Conservation (phyloP, 2,888 invertebrate species). For the Dendrolimus pini region DNA sequence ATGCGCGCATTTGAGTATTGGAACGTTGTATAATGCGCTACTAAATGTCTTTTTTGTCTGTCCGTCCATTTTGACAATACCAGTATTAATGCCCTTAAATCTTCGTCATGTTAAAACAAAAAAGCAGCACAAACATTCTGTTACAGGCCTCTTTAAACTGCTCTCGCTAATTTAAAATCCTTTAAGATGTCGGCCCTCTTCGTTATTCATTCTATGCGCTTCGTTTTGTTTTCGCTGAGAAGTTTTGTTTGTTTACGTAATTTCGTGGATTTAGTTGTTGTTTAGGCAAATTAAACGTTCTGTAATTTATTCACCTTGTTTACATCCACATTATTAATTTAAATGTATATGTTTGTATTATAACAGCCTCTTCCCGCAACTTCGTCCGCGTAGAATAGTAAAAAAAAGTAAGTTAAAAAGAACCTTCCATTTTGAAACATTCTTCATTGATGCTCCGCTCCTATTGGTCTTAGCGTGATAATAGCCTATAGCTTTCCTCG, state of each 20-base stretch:
- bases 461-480: no score
- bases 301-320: no score
- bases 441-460: no score
- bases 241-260: neutral
- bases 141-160: neutral
- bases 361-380: no score
- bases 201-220: neutral
- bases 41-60: slow-evolving; percentile 38
- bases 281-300: neutral
- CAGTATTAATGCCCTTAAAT: slow-evolving; percentile 32
- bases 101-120: slow-evolving; percentile 1
- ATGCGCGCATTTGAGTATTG: slow-evolving; percentile 14
- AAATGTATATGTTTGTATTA: no score
- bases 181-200: slow-evolving; percentile 2
- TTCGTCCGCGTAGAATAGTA: no score
- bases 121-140: slow-evolving; percentile 1
- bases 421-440: no score
- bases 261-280: neutral
- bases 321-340: no score
- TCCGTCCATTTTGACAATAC: slow-evolving; percentile 31
- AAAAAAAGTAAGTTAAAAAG: no score
- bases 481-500: no score
- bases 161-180: neutral
- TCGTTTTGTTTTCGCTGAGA: neutral
- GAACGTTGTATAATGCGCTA: slow-evolving; percentile 30